Percentiles rank a stretch among this genome's conserved stretches.
These are phyloP conservation scores for Menidia beryllina DNA, from an alignment of 2,113 vertebrate genomes.

Conservation along the genomic window DNA sequence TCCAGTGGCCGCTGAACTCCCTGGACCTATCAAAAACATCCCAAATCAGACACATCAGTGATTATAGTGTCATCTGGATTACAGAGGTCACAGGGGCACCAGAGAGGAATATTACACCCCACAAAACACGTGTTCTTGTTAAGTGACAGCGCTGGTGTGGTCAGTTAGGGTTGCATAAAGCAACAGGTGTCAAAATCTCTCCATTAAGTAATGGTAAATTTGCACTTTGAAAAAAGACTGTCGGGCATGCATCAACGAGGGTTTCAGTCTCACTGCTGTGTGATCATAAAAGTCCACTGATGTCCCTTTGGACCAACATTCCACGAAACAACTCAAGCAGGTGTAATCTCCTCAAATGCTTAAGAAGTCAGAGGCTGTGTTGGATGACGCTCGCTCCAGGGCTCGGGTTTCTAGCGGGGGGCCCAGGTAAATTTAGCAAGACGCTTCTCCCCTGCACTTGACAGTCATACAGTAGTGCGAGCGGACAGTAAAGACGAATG, in stretches of 20 bases:
- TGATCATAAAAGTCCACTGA: constrained; percentile 4
- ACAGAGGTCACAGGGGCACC: constrained; percentile 17
- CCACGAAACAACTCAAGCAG: constrained; percentile 22
- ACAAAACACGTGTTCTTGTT: constrained; percentile 45
- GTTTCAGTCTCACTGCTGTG: not conserved
- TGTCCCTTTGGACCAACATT: constrained; percentile 22
- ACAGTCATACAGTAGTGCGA: constrained; percentile 56
- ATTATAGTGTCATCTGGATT: constrained; percentile 21
- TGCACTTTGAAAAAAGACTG: constrained; percentile 12
- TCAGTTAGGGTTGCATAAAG: constrained; percentile 29
- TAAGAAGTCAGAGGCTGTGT: constrained; percentile 63
- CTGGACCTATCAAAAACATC: not conserved
- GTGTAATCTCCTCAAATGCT: constrained; percentile 54
- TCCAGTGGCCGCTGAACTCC: not conserved
- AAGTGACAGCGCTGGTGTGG: constrained; percentile 25
- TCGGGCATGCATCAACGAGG: constrained; percentile 1
- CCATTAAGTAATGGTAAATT: constrained; percentile 38
- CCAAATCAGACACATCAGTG: constrained; percentile 19
- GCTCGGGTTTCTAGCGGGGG: constrained; percentile 73
- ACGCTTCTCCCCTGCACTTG: constrained; percentile 32
- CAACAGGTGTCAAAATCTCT: constrained; percentile 41
- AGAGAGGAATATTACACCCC: constrained; percentile 33
- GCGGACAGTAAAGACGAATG: constrained; percentile 32
- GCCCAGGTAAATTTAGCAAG: constrained; percentile 73
- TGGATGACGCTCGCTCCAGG: constrained; percentile 41